Conservation (phyloP, 2,888 invertebrate species). For the Alviniconcha strummeri region DNA sequence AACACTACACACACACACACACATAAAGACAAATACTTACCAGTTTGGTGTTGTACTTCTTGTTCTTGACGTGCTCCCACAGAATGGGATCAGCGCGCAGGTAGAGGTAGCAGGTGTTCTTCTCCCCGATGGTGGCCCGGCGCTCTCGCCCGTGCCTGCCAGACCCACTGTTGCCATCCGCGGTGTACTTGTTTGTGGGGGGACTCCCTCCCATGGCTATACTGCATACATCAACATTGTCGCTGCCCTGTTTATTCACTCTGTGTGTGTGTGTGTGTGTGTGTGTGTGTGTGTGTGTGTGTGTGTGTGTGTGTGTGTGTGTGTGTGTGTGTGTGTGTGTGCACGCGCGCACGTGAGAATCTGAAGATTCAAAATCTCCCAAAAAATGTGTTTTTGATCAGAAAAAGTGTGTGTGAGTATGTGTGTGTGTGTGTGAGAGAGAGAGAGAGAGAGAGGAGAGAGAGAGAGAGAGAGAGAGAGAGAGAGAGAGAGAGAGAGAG, state of each 20-base stretch:
- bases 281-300: too few species aligned
- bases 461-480: too few species aligned
- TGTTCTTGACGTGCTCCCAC: conserved; percentile 88
- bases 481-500: too few species aligned
- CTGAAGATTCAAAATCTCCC: too few species aligned
- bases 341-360: too few species aligned
- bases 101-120: conserved; percentile 88
- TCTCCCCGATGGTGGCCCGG: conserved; percentile 40
- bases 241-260: not conserved
- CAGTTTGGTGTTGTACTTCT: conserved; percentile 41
- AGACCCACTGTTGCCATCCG: not conserved
- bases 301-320: too few species aligned
- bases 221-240: not conserved
- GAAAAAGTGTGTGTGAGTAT: too few species aligned
- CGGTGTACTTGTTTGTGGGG: conserved; percentile 19
- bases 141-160: conserved; percentile 47
- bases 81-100: conserved; percentile 99
- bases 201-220: not conserved
- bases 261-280: not conserved
- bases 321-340: too few species aligned
- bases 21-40: conserved; percentile 22
- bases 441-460: too few species aligned
- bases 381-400: too few species aligned
- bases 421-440: too few species aligned
- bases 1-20: too few species aligned